Base-by-base conservation (phyloP, 2,797 vertebrate species). In the Selene dorsalis region DNA sequence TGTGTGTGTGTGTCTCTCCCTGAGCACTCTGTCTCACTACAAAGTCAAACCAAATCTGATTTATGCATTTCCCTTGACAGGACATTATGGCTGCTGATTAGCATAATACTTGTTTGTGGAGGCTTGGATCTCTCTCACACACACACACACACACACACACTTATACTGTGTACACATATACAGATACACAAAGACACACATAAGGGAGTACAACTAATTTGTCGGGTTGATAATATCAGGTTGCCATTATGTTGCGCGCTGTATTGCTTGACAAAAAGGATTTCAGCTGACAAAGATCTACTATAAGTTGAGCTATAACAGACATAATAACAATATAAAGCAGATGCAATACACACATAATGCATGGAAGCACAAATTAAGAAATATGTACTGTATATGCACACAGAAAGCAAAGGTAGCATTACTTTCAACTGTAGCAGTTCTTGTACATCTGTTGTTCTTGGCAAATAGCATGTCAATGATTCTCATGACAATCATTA, bases 21-120 rank as follows among this genome's bases (percentile, higher is more conserved):
- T 43, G 66, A 86, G 80, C 74, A 73, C 43, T 59, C 24, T 0
- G 58, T 80, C 79, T 79, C 32, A 80, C 66, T 71, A 66, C 85
- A 85, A 88, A 89, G 79, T 86, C 84, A 89, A 79, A 87, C 70
- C 55, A 20, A 79, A 82, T 62, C 80, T 78, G 84, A 90, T 89
- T 90, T 88, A 92, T 64, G 71, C 9, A 43, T 73, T 87, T 90
- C 67, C 83, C 9, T 62, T 84, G 78, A 90, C 78, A 6, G 82
- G 80, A 84, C 80, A 88, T 91, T 87, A 91, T 82, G 53, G 82
- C 81, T 85, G 73, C 83, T 88, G 77, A 85, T 91, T 89, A 91
- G 75, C 87, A 91, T 88, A 72, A 72, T 65, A 62, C 59, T 64
- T 56, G 58, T 60, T 43, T 58, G 67, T 45, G 67, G 71, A 66